These are phyloP conservation scores for Cydia strobilella DNA, from an alignment of 1,140 invertebrate species.

Conservation along the genomic window DNA sequence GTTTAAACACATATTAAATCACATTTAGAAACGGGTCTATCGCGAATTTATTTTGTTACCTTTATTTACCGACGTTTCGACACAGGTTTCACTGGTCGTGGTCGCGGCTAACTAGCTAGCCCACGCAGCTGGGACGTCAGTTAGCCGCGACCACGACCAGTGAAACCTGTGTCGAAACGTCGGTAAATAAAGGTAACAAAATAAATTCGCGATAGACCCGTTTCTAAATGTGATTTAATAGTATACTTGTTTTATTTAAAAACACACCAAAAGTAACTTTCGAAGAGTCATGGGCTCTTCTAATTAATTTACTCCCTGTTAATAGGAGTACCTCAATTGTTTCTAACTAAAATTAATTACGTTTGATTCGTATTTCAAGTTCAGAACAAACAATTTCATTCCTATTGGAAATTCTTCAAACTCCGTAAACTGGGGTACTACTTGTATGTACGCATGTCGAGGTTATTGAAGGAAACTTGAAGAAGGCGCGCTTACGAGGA, in stretches of 20 bases:
- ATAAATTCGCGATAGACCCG: too few relatives aligned
- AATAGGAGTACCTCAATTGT: constrained; percentile 24
- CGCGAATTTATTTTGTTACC: too few relatives aligned
- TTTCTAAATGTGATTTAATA: too few relatives aligned
- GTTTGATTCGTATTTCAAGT: constrained; percentile 24
- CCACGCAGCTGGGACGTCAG: too few relatives aligned
- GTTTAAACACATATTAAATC: too few relatives aligned
- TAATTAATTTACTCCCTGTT: constrained; percentile 9
- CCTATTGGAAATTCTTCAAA: constrained; percentile 24
- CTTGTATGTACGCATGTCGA: constrained; percentile 7
- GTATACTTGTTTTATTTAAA: background rate
- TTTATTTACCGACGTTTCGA: too few relatives aligned
- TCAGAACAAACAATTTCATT: constrained; percentile 32
- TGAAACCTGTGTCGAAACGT: too few relatives aligned
- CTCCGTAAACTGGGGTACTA: background rate
- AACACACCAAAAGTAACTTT: background rate
- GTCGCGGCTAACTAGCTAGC: too few relatives aligned
- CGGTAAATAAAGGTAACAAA: too few relatives aligned
- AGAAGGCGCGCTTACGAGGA: constrained; percentile 9
- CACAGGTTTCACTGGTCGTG: too few relatives aligned
- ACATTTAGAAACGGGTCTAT: too few relatives aligned
- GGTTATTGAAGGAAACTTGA: constrained; percentile 34
- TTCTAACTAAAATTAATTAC: constrained; percentile 31
- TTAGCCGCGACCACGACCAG: too few relatives aligned
- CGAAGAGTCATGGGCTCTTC: constrained; percentile 7